Evolutionary conservation across 2,113 vertebrate species (phyloP).

Genomic region (Chaenogobius annularis): DNA sequence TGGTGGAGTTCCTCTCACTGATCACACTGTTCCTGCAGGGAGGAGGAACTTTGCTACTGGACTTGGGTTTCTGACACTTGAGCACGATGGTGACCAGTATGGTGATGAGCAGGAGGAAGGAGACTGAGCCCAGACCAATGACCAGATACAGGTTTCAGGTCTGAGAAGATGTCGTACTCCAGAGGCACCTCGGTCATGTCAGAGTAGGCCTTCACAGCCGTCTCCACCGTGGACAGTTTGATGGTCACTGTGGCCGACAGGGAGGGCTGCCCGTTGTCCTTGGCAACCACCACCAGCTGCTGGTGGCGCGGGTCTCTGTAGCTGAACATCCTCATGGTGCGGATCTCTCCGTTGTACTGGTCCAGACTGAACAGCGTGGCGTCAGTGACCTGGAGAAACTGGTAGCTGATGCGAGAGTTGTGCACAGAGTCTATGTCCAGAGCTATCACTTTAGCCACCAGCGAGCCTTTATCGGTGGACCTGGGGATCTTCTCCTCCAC

Average conservation of each 20-base stretch:
- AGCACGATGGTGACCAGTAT: conserved; percentile 72
- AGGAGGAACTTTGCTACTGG: conserved; percentile 32
- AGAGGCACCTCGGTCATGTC: conserved; percentile 78
- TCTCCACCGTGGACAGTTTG: conserved; percentile 72
- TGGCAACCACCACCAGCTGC: conserved; percentile 77
- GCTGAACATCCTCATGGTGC: conserved; percentile 80
- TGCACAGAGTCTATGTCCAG: conserved; percentile 78
- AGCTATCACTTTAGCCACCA: conserved; percentile 71
- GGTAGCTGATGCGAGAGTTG: conserved; percentile 80
- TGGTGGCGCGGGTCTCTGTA: conserved; percentile 78
- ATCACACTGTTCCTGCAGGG: conserved; percentile 60
- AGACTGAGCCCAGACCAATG: conserved; percentile 79
- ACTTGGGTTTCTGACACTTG: conserved; percentile 64
- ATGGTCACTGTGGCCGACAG: conserved; percentile 82
- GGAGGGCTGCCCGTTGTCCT: conserved; percentile 79
- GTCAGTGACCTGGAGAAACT: conserved; percentile 79
- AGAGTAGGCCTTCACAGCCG: conserved; percentile 58
- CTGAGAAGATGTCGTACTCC: conserved; percentile 67
- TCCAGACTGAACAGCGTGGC: conserved; percentile 80
- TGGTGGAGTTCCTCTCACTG: conserved; percentile 63
- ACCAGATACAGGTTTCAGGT: conserved; percentile 67
- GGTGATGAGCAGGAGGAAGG: conserved; percentile 77
- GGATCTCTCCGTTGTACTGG: conserved; percentile 76
- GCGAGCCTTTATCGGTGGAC: conserved; percentile 71
- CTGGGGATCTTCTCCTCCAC: conserved; percentile 73